Base-by-base conservation (phyloP, 2,888 invertebrate genomes). In the Arge pagana region DNA sequence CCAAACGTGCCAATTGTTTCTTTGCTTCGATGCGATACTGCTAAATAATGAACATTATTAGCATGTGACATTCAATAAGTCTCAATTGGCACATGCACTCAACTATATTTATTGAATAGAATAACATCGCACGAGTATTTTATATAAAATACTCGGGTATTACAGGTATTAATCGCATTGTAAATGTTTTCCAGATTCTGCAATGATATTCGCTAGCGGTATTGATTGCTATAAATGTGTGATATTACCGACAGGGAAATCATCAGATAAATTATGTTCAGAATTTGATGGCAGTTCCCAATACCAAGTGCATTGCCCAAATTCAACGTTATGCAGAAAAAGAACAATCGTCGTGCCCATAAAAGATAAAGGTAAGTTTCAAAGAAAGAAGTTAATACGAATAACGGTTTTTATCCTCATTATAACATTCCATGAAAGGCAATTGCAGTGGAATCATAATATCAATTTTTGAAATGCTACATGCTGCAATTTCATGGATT, bases 261-360 rank as follows among this genome's bases (percentile, higher is more conserved):
- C 83, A 57, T 84, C 82, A n/a, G 81, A 83, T 58, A 81, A 83
- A 45, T 78, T 89, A 31, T 93, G 93, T 72, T 81, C 86, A 5
- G 84, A 88, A 67, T 93, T 93, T 72, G 88, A 91, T 71, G 82
- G 84, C 61, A 85, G 88, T 2, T 78, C 82, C 4, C 81, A 81
- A 61, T 93, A 83, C 74, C 82, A 87, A 55, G 83, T 87, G 4
- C 84, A 87, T 57, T 93, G 93, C 70, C 88, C 88, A 1, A 86
- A 83, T 68, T 93, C 93, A 1, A 91, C 92, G 1, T 86, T 90
- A 81, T 93, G 93, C 70, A 83, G 88, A 80, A 93, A 91, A 72
- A 85, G 85, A 67, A 85, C 86, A 41, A 84, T 84, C 56, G 81
- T 82, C 59, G 80, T 85, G 13, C 79, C 85, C 56, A 81, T 89